Evolutionary conservation across 1,140 invertebrate genomes (phyloP).

Genomic region (Caerostris darwini): DNA sequence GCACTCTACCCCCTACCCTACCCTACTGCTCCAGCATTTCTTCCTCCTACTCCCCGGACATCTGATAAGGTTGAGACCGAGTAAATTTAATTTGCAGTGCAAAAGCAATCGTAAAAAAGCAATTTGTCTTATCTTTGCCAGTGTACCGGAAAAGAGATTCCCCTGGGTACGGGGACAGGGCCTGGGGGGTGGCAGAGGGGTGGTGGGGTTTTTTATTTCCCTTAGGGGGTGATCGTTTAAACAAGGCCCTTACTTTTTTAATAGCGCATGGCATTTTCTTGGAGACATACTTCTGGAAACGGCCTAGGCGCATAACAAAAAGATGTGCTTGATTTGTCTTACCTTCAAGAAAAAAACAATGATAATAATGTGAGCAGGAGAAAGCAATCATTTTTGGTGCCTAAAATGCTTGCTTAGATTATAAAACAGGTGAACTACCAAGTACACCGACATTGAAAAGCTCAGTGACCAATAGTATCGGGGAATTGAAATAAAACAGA

Average conservation of each 20-base stretch:
- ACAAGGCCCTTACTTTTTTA: neutral
- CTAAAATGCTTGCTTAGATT: too few relatives aligned
- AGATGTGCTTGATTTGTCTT: too few relatives aligned
- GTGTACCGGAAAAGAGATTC: neutral
- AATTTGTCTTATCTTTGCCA: constrained; percentile 3
- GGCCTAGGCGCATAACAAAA: too few relatives aligned
- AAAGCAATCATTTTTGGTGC: too few relatives aligned
- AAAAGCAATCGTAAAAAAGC: constrained; percentile 39
- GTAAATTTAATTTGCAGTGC: constrained; percentile 39
- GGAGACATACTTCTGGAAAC: too few relatives aligned
- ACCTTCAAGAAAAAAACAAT: too few relatives aligned
- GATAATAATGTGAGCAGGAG: too few relatives aligned
- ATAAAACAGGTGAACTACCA: too few relatives aligned
- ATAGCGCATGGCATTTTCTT: too few relatives aligned
- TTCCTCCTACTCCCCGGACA: neutral
- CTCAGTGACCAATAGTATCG: too few relatives aligned
- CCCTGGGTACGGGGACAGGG: neutral
- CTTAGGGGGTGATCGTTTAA: neutral
- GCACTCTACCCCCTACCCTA: neutral
- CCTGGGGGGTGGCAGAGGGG: neutral
- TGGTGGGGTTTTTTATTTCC: neutral
- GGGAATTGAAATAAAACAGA: too few relatives aligned
- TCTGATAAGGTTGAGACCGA: constrained; percentile 24
- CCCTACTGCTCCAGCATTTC: neutral
- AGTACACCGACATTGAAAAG: too few relatives aligned